These are phyloP conservation scores for Sebastes cheni DNA, from an alignment of 2,797 vertebrate species.

Conservation along the genomic window DNA sequence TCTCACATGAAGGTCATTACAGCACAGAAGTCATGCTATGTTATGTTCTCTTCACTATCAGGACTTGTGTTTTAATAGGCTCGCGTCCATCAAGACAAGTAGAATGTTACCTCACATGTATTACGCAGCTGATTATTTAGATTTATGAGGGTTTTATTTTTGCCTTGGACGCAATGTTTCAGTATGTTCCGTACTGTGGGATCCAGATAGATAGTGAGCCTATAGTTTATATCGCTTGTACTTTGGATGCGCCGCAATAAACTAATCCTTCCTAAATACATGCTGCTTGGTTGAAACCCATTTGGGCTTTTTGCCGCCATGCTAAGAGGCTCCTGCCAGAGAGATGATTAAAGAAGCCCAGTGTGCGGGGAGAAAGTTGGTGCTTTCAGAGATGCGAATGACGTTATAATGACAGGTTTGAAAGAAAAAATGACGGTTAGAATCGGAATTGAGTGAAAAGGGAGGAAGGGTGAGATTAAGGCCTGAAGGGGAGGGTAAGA, in stretches of 20 bases:
- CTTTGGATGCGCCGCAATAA: slow-evolving; percentile 32
- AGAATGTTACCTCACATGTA: slow-evolving; percentile 5
- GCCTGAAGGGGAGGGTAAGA: not conserved
- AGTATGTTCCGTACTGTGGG: not conserved
- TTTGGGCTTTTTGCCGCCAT: slow-evolving; percentile 29
- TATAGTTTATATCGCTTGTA: not conserved
- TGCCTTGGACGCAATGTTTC: not conserved
- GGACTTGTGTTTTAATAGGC: slow-evolving; percentile 28
- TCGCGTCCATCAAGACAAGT: slow-evolving; percentile 4
- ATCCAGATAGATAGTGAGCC: slow-evolving; percentile 18
- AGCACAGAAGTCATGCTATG: slow-evolving; percentile 3
- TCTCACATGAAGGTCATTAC: slow-evolving; percentile 21
- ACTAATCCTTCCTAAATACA: slow-evolving; percentile 53
- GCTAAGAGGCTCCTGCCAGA: slow-evolving; percentile 42
- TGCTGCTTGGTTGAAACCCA: slow-evolving; percentile 6
- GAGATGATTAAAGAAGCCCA: slow-evolving; percentile 38
- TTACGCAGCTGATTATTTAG: slow-evolving; percentile 10
- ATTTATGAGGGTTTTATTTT: slow-evolving; percentile 41
- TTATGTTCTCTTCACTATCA: slow-evolving; percentile 26
- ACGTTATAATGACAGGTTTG: slow-evolving; percentile 31
- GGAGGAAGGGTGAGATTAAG: slow-evolving; percentile 39
- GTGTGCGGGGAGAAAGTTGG: not conserved
- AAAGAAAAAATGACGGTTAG: not conserved
- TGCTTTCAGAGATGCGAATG: slow-evolving; percentile 13
- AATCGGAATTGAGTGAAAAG: slow-evolving; percentile 22